phyloP scores from a whole-genome alignment of 2,797 vertebrate species.

The Euphonia xanthogaster region DNA sequence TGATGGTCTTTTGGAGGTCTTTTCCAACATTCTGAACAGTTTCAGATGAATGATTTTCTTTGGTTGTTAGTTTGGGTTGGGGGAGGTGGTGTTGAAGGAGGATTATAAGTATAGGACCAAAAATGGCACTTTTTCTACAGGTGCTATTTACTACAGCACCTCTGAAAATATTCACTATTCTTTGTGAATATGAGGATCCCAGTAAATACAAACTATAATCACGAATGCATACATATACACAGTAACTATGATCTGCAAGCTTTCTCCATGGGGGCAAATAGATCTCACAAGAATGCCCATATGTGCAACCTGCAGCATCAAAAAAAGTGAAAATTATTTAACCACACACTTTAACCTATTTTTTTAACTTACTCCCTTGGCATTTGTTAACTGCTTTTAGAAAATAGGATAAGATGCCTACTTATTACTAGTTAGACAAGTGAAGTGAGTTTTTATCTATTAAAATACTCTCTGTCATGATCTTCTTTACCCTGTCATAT shows the following conservation, averaged over 20 bases:
- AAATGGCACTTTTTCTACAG: neutral
- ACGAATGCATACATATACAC: neutral
- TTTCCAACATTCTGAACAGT: neutral
- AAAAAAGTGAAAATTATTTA: neutral
- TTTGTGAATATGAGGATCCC: neutral
- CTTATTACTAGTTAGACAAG: neutral
- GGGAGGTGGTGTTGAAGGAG: neutral
- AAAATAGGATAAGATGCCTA: neutral
- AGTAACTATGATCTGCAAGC: neutral
- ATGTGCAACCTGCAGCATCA: neutral
- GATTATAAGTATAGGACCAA: neutral
- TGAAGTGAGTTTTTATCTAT: neutral
- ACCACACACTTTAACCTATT: neutral
- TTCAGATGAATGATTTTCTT: neutral
- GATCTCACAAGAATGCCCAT: neutral
- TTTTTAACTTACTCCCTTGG: neutral
- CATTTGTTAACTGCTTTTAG: neutral
- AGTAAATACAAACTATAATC: neutral
- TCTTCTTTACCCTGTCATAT: neutral
- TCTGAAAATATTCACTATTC: neutral
- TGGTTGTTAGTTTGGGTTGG: neutral
- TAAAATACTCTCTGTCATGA: neutral
- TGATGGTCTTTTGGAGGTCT: neutral
- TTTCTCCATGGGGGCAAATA: neutral
- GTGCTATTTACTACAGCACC: neutral